Evolutionary conservation across 2,888 invertebrate genomes (phyloP).

Genomic region (Himalopsyche kuldschensis): DNA sequence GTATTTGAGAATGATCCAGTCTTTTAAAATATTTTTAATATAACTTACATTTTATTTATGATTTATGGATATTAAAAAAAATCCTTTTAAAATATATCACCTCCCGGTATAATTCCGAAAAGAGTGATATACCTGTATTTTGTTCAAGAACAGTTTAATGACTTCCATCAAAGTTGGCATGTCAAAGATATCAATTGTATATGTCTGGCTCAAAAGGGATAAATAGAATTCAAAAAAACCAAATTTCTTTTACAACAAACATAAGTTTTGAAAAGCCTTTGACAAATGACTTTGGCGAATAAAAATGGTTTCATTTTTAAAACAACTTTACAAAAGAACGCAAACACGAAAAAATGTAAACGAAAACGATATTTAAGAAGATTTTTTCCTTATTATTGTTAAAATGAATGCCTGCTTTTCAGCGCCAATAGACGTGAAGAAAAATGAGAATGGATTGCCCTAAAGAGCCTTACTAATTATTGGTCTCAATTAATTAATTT

Average conservation of each 20-base stretch:
- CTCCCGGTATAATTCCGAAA: too few relatives aligned
- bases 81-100: too few relatives aligned
- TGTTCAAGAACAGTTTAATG: neutral
- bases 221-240: neutral
- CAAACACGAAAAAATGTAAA: neutral
- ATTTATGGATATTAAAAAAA: too few relatives aligned
- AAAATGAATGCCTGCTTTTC: neutral
- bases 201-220: neutral
- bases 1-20: too few relatives aligned
- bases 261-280: neutral
- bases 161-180: neutral
- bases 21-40: too few relatives aligned
- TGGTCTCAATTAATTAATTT: conserved; percentile 28
- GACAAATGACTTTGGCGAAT: neutral
- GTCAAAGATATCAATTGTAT: neutral
- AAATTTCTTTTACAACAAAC: neutral
- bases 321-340: neutral
- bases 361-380: neutral
- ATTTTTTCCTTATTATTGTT: neutral
- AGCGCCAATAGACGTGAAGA: neutral
- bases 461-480: conserved; percentile 7
- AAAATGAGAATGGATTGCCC: neutral
- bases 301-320: neutral
- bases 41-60: too few relatives aligned
- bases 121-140: neutral